A percentile compares a stretch with the other conserved stretches of the same genome.
Conservation (phyloP, 2,888 invertebrate genomes). For the Graphium colonna region DNA sequence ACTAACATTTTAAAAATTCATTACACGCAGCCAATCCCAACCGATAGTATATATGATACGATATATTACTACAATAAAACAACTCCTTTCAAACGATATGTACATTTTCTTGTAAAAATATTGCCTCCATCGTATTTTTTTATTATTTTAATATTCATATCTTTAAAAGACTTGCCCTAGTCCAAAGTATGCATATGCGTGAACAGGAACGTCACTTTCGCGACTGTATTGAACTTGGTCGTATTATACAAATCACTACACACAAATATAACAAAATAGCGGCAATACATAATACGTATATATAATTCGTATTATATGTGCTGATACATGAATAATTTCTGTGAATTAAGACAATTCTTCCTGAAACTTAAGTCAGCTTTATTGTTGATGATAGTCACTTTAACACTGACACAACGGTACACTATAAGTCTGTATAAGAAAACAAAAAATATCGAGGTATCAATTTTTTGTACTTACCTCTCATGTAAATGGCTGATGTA, state of each 20-base stretch:
- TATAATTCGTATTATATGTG: constrained; percentile 49
- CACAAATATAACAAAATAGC: constrained; percentile 68
- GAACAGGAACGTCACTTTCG: constrained; percentile 53
- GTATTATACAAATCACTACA: constrained; percentile 50
- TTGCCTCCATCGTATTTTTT: no score
- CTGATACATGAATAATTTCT: constrained; percentile 47
- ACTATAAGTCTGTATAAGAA: constrained; percentile 42
- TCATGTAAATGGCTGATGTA: constrained; percentile 78
- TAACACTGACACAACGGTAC: constrained; percentile 38
- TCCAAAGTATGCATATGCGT: constrained; percentile 25
- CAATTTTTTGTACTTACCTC: constrained; percentile 78
- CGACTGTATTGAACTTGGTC: constrained; percentile 50
- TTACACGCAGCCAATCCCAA: neutral
- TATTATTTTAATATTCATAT: no score
- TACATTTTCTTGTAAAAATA: no score
- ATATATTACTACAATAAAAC: no score
- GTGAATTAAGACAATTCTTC: constrained; percentile 34
- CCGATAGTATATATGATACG: no score
- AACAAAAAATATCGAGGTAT: constrained; percentile 64
- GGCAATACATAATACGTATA: constrained; percentile 60
- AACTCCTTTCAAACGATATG: no score
- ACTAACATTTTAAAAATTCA: constrained; percentile 20
- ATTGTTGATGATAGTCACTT: constrained; percentile 21
- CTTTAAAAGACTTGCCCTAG: no score
- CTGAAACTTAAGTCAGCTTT: constrained; percentile 22